Percentiles rank a stretch among this genome's conserved stretches.
Conservation (phyloP, 1,140 invertebrate genomes). For the Polypedilum pembai region DNA sequence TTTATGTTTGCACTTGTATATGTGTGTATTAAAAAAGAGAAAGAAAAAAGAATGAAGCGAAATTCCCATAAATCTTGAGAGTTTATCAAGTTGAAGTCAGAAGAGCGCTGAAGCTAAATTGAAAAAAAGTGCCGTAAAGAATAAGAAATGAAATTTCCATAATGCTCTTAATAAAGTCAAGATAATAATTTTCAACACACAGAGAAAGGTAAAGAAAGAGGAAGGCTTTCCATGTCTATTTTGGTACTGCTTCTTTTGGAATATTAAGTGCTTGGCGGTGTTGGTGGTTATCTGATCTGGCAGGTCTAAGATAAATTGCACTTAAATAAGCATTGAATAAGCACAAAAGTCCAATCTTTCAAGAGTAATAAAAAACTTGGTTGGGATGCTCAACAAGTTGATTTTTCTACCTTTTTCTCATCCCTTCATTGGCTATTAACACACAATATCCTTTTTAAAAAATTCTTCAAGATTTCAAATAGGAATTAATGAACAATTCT, state of each 20-base stretch:
- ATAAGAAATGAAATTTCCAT: not conserved
- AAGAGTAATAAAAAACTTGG: not conserved
- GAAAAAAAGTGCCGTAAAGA: slow-evolving; percentile 9
- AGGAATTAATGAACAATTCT: too few relatives aligned
- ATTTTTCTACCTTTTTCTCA: too few relatives aligned
- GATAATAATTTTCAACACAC: slow-evolving; percentile 13
- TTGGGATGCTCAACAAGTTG: not conserved
- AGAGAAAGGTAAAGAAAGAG: slow-evolving; percentile 21
- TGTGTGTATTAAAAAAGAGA: slow-evolving; percentile 1
- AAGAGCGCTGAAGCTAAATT: slow-evolving; percentile 23
- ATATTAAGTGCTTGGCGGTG: not conserved
- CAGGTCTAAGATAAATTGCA: slow-evolving; percentile 17
- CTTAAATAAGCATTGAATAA: not conserved
- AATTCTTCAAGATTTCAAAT: too few relatives aligned
- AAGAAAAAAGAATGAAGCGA: not conserved
- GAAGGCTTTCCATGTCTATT: not conserved
- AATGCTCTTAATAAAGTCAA: slow-evolving; percentile 26
- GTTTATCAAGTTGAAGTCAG: slow-evolving; percentile 27
- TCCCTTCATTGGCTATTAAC: too few relatives aligned
- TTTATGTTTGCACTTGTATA: not conserved
- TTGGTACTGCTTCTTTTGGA: too few relatives aligned
- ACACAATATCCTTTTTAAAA: too few relatives aligned
- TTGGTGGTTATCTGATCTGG: not conserved
- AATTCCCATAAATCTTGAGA: slow-evolving; percentile 28
- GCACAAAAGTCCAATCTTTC: not conserved